Conservation (phyloP, 1,140 invertebrate species). For the Acromyrmex echinatior region DNA sequence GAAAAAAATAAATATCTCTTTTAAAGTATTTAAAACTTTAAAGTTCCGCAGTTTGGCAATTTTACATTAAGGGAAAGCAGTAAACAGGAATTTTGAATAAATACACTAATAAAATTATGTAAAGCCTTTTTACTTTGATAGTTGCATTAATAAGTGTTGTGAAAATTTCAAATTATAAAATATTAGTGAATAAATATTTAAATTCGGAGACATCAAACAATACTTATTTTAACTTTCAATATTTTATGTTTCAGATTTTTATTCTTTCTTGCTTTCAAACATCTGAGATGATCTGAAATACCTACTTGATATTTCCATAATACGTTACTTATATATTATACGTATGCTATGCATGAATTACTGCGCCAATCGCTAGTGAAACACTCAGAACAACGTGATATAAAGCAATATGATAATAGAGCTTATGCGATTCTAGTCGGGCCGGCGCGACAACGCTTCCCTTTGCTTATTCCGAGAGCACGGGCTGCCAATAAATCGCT, state of each 20-base stretch:
- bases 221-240: not conserved
- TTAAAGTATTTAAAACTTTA: not conserved
- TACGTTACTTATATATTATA: not conserved
- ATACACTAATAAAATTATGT: not conserved
- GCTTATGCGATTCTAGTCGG: slow-evolving; percentile 70
- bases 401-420: slow-evolving; percentile 73
- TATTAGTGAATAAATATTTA: not conserved
- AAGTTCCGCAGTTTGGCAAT: not conserved
- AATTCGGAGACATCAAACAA: no score
- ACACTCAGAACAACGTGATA: slow-evolving; percentile 59
- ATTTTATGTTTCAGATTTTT: not conserved
- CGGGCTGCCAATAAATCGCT: slow-evolving; percentile 70
- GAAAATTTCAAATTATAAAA: not conserved
- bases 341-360: slow-evolving; percentile 4
- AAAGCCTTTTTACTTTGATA: not conserved
- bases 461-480: slow-evolving; percentile 50
- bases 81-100: no score
- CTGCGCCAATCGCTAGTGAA: slow-evolving; percentile 13
- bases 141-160: not conserved
- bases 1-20: not conserved
- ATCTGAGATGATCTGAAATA: not conserved
- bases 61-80: no score
- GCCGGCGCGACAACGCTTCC: slow-evolving; percentile 61
- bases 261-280: not conserved
- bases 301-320: not conserved